Evolutionary conservation across 2,113 vertebrate species (phyloP), one percentile per base, ranked within the genome.

Genomic region (Crotalus viridis): DNA sequence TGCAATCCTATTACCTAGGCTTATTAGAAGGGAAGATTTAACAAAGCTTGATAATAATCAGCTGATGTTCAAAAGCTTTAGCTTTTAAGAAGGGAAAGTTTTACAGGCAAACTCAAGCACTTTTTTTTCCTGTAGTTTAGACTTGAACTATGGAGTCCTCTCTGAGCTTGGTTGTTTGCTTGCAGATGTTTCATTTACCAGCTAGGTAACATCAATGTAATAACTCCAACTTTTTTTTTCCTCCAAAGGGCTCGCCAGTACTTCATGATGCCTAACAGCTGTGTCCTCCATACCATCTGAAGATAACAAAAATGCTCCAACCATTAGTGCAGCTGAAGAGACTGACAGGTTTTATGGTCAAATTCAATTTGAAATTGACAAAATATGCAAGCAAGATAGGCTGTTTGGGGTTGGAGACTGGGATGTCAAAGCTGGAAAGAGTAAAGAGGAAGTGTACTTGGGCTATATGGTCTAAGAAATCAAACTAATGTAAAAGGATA

Each of bases 31-130:
- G 43, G 61, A 89, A 26, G 92, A 94, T 94, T 95, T 94, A 33
- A 93, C 64, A 88, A 94, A 93, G 87, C 89, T 59, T 52, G 92
- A 33, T n/a, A 94, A 96, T 88, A 91, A 93, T 91, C 92, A 89
- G 56, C 88, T 95, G 85, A 81, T 43, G 17, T 81, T 43, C n/a
- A 81, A 81, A 81, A 9, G 3, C 21, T 81, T 81, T 81, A 10
- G 33, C 17, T 81, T 81, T 81, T 39, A 39, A 81, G 17, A 39
- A 81, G n/a, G 6, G 69, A 81, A 81, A 28, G 8, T 81, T 81
- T 81, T 43, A 21, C 15, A 81, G 69, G 33, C 33, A 74, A 74
- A 74, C 28, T 39, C 33, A 33, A 74, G 15, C 5, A 19, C n/a
- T 81, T 39, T 61, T 61, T 26, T 12, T 19, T 19, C 7, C 15